A percentile compares a stretch with the other conserved stretches of the same genome.
These are phyloP conservation scores for Volucella bombylans DNA, from an alignment of 2,888 invertebrate genomes.

Conservation along the genomic window DNA sequence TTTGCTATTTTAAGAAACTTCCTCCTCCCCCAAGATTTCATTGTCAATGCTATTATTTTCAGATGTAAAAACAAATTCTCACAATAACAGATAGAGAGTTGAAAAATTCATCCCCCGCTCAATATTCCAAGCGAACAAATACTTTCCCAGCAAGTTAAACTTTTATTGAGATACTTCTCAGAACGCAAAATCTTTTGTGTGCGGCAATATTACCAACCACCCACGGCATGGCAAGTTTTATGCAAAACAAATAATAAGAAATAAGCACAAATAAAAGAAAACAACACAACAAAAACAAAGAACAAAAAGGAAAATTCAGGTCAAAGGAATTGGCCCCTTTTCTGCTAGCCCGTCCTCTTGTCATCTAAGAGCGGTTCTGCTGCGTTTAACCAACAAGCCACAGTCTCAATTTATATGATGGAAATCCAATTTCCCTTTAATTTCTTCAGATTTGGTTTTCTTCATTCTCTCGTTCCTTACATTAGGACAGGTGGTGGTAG, in stretches of 20 bases:
- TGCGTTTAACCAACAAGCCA: slow-evolving; percentile 10
- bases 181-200: slow-evolving; percentile 32
- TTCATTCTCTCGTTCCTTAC: neutral
- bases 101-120: too few relatives aligned
- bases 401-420: slow-evolving; percentile 55
- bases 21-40: neutral
- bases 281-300: neutral
- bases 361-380: neutral
- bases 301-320: slow-evolving; percentile 5
- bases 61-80: neutral
- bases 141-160: slow-evolving; percentile 25
- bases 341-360: neutral
- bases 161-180: slow-evolving; percentile 42
- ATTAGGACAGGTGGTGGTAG: neutral
- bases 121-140: slow-evolving; percentile 18
- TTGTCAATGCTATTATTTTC: slow-evolving; percentile 1
- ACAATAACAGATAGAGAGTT: neutral
- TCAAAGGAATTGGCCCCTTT: slow-evolving; percentile 10
- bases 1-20: neutral
- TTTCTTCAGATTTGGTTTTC: slow-evolving; percentile 1
- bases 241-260: slow-evolving; percentile 5
- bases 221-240: slow-evolving; percentile 7
- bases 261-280: neutral
- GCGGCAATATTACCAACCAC: slow-evolving; percentile 23
- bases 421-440: slow-evolving; percentile 59